phyloP scores from a whole-genome alignment of 2,888 invertebrate species.

The Scelioninae gen. 2 region DNA sequence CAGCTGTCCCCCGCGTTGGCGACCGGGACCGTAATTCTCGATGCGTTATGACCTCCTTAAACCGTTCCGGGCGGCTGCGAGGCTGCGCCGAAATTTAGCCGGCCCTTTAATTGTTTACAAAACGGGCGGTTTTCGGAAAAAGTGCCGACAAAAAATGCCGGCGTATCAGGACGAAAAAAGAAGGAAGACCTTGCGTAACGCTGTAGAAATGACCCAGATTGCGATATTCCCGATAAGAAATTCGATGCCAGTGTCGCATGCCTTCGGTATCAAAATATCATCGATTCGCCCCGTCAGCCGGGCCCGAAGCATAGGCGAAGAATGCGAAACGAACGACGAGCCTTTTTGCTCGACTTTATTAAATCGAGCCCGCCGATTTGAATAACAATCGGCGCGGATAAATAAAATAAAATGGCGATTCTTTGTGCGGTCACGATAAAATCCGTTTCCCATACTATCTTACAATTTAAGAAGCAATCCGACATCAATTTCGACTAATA shows the following conservation, averaged over 20 bases:
- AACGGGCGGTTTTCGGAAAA: background rate
- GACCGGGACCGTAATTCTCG: conserved; percentile 61
- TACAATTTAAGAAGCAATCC: conserved; percentile 56
- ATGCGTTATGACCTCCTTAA: conserved; percentile 58
- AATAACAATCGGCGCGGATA: conserved; percentile 18
- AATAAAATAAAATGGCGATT: conserved; percentile 42
- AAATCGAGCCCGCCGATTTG: conserved; percentile 17
- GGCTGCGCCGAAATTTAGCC: conserved; percentile 37
- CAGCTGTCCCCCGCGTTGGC: conserved; percentile 62
- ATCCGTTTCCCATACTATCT: conserved; percentile 50
- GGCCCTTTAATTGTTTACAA: conserved; percentile 26
- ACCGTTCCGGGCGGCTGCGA: conserved; percentile 8
- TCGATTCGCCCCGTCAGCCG: conserved; percentile 30
- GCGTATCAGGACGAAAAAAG: no score
- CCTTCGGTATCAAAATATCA: conserved; percentile 20
- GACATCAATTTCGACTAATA: conserved; percentile 54
- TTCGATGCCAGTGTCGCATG: conserved; percentile 36
- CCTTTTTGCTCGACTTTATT: conserved; percentile 8
- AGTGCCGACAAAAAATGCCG: no score
- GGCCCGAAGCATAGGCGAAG: background rate
- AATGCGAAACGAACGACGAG: conserved; percentile 8
- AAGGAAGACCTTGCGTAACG: conserved; percentile 25
- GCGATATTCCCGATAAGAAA: conserved; percentile 29
- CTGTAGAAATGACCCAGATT: conserved; percentile 48
- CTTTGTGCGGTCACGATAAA: conserved; percentile 40